phyloP scores from a whole-genome alignment of 2,888 invertebrate species.

The Lasioglossum marginatum region DNA sequence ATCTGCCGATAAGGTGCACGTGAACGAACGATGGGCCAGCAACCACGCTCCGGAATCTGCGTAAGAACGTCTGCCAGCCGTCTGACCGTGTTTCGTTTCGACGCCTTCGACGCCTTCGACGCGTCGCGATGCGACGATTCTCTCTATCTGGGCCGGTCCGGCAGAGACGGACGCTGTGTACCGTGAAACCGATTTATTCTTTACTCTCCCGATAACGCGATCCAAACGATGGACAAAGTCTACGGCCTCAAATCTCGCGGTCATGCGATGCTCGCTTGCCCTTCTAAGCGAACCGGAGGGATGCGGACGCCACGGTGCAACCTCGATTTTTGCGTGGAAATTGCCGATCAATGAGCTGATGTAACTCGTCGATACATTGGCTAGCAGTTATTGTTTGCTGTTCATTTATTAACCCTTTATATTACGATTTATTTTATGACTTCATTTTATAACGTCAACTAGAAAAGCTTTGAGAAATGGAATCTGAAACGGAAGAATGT shows the following conservation, averaged over 20 bases:
- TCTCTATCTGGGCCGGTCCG: conserved; percentile 23
- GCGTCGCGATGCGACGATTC: not conserved
- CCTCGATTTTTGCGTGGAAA: not conserved
- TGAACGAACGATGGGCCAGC: conserved; percentile 51
- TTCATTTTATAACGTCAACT: too few species aligned
- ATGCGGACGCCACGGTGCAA: not conserved
- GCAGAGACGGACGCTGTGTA: not conserved
- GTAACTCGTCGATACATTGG: too few species aligned
- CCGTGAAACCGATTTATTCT: conserved; percentile 1
- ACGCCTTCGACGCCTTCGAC: not conserved
- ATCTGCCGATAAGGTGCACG: conserved; percentile 62
- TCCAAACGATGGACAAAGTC: conserved; percentile 8
- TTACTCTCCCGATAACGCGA: conserved; percentile 13
- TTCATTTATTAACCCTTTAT: not conserved
- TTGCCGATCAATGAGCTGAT: too few species aligned
- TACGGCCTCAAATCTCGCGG: not conserved
- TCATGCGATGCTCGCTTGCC: not conserved
- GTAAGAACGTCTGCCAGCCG: conserved; percentile 51
- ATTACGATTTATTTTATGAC: too few species aligned
- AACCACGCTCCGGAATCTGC: conserved; percentile 22
- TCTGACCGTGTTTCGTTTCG: conserved; percentile 43
- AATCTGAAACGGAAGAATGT: not conserved
- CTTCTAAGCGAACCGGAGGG: not conserved
- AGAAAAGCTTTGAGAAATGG: not conserved
- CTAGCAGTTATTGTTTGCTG: not conserved